Conservation (phyloP, 2,113 vertebrate genomes). For the Triplophysa siluroides region DNA sequence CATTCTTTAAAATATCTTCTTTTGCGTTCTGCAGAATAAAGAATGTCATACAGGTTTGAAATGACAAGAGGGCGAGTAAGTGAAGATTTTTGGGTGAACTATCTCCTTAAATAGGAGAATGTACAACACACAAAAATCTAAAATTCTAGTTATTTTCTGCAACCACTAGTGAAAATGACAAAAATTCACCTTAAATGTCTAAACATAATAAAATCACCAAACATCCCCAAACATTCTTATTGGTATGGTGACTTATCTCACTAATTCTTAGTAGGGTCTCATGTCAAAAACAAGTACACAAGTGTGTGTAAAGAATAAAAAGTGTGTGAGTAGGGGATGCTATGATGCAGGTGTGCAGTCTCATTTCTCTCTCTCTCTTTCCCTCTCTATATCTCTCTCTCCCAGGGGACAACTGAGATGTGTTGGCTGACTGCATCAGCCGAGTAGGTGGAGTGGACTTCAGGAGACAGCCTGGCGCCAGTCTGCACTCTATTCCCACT, state of each 20-base stretch:
- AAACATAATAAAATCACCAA: background rate
- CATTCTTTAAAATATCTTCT: too few relatives aligned
- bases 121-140: too few relatives aligned
- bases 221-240: background rate
- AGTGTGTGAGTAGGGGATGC: slow-evolving; percentile 57
- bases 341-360: slow-evolving; percentile 79
- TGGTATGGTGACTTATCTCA: background rate
- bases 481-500: slow-evolving; percentile 66
- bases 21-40: too few relatives aligned
- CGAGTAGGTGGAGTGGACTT: slow-evolving; percentile 64
- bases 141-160: too few relatives aligned
- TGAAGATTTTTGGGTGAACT: too few relatives aligned
- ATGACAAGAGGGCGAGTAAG: too few relatives aligned
- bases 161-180: too few relatives aligned
- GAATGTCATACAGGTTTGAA: too few relatives aligned
- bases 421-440: slow-evolving; percentile 82
- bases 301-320: slow-evolving; percentile 40
- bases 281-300: slow-evolving; percentile 18
- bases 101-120: too few relatives aligned
- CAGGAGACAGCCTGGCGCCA: slow-evolving; percentile 79
- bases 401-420: slow-evolving; percentile 76
- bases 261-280: too few relatives aligned
- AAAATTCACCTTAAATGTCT: too few relatives aligned
- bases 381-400: slow-evolving; percentile 49
- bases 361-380: slow-evolving; percentile 64